Evolutionary conservation across 2,888 invertebrate genomes (phyloP), one percentile per base, ranked within the genome.

Genomic region (Periphyllus acericola): DNA sequence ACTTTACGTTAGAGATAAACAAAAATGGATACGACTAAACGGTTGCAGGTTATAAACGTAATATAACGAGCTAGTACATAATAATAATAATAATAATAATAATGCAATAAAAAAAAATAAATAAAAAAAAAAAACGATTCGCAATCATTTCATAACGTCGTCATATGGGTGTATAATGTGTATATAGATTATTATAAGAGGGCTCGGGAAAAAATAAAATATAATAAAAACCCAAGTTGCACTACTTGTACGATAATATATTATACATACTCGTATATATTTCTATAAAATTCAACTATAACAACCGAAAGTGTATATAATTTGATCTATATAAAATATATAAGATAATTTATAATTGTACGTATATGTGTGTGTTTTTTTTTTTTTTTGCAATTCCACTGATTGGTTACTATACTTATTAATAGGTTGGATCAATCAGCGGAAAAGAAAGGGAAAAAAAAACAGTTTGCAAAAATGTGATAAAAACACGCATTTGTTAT

Each of bases 351-450:
- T n/a, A n/a, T n/a, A n/a, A n/a, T 25, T 4, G 25, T 60, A 5
- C 4, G 5, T 72, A 11, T 71, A 32, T 1, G 14, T 1, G 29
- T 52, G 52, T 52, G 52, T 8, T 9, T 72, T 74, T 83, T 17
- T 66, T 52, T 36, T 72, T 55, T 19, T 21, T 9, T 3, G 68
- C 29, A 8, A 29, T 84, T 66, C 17, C 40, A 36, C 75, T 46
- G 75, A 83, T 75, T 40, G 46, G 83, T 75, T 75, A 76, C 75
- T 83, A 83, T 83, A 60, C 32, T 75, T 21, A 76, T 84, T 25
- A 84, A 84, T 84, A 84, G 83, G 75, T 75, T 84, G 60, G 40
- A 25, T 14, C 83, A 66, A 84, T 84, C 83, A 76, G 75, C 9
- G 71, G 46, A 29, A 11, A 74, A 52, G 55, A 40, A 66, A 25